A percentile compares a stretch with the other conserved stretches of the same genome.
phyloP scores from a whole-genome alignment of 2,888 invertebrate species.

The Trachelus stipa region DNA sequence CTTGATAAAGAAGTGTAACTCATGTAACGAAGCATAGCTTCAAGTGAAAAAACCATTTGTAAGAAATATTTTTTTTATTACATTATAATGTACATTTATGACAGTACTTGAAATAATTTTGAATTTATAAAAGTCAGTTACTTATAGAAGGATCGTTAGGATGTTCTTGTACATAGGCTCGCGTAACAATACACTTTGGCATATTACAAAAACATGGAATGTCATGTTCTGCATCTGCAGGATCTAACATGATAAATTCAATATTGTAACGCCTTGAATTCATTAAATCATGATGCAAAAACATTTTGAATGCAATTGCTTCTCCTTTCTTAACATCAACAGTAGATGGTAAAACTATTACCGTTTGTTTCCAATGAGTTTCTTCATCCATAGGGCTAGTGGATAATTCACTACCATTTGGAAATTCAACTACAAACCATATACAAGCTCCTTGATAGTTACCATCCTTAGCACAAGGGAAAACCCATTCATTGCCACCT shows the following conservation, averaged over 20 bases:
- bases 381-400: conserved; percentile 71
- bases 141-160: too few relatives aligned
- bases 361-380: conserved; percentile 83
- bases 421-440: conserved; percentile 86
- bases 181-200: conserved; percentile 82
- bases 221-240: conserved; percentile 78
- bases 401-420: conserved; percentile 68
- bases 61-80: too few relatives aligned
- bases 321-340: conserved; percentile 71
- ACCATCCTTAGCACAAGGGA: conserved; percentile 68
- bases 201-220: conserved; percentile 81
- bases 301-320: conserved; percentile 78
- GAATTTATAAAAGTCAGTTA: too few relatives aligned
- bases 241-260: conserved; percentile 77
- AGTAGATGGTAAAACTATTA: conserved; percentile 79
- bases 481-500: conserved; percentile 72
- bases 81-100: too few relatives aligned
- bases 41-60: too few relatives aligned
- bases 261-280: conserved; percentile 76
- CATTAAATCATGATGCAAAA: conserved; percentile 69
- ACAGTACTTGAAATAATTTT: too few relatives aligned
- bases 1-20: too few relatives aligned
- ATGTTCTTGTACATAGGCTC: conserved; percentile 72
- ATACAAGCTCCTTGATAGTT: conserved; percentile 80
- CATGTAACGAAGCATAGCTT: too few relatives aligned